A percentile compares a stretch with the other conserved stretches of the same genome.
These are phyloP conservation scores for Drosophila eohydei DNA, from an alignment of 2,888 invertebrate genomes.

Conservation along the genomic window DNA sequence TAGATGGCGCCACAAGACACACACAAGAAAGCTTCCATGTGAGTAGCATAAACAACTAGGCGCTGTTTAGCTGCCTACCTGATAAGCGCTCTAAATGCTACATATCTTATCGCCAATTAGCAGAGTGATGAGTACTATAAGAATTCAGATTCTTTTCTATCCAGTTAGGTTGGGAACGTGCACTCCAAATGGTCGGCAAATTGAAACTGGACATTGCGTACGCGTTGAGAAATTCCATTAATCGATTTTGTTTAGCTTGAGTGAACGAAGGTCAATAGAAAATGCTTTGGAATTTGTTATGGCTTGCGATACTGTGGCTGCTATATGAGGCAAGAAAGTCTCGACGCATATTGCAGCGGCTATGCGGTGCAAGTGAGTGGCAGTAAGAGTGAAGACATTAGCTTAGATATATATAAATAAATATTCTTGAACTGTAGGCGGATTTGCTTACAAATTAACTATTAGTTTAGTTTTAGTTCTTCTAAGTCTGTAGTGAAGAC, in stretches of 20 bases:
- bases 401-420: too few relatives aligned
- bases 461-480: too few relatives aligned
- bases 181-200: conserved; percentile 41
- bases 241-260: conserved; percentile 12
- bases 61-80: conserved; percentile 24
- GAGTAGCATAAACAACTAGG: conserved; percentile 16
- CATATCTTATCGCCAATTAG: conserved; percentile 71
- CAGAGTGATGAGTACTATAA: conserved; percentile 47
- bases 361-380: conserved; percentile 55
- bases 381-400: neutral
- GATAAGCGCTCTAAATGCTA: conserved; percentile 59
- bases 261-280: conserved; percentile 40
- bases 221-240: conserved; percentile 5
- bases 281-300: conserved; percentile 70
- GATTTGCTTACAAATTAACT: too few relatives aligned
- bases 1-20: conserved; percentile 61
- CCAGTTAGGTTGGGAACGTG: conserved; percentile 54
- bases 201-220: conserved; percentile 12
- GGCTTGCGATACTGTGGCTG: conserved; percentile 59
- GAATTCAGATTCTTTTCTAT: conserved; percentile 38
- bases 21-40: conserved; percentile 30
- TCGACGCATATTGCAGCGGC: neutral
- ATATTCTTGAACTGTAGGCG: too few relatives aligned
- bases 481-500: too few relatives aligned
- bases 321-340: conserved; percentile 39